Evolutionary conservation across 1,140 invertebrate species (phyloP).

Genomic region (Microplitis mediator): DNA sequence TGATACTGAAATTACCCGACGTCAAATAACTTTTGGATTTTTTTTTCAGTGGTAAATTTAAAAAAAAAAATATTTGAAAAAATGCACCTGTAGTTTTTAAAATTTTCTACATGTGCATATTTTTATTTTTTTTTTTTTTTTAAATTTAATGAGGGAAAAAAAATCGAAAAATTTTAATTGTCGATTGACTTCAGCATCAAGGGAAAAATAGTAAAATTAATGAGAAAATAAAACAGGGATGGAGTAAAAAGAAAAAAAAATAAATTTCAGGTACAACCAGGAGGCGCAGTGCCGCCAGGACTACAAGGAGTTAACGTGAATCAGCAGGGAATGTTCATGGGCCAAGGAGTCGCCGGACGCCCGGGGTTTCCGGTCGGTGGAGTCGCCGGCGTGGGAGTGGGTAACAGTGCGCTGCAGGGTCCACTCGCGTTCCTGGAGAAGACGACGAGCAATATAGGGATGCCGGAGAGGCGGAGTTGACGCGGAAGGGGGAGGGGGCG

Average conservation of each 20-base stretch:
- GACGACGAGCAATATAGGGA: conserved; percentile 76
- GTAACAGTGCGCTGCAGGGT: conserved; percentile 65
- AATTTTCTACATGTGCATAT: too few relatives aligned
- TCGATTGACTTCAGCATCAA: too few relatives aligned
- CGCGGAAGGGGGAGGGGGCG: conserved; percentile 68
- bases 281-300: conserved; percentile 44
- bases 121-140: too few relatives aligned
- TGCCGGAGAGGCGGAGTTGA: conserved; percentile 69
- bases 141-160: too few relatives aligned
- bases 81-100: too few relatives aligned
- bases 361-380: conserved; percentile 40
- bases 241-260: not conserved
- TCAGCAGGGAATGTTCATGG: conserved; percentile 57
- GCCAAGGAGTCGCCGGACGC: conserved; percentile 43
- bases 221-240: too few relatives aligned
- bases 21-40: too few relatives aligned
- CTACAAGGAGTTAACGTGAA: conserved; percentile 57
- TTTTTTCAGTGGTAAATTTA: too few relatives aligned
- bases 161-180: too few relatives aligned
- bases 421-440: conserved; percentile 74
- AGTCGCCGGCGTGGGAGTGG: conserved; percentile 50
- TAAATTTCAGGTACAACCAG: conserved; percentile 54
- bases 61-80: too few relatives aligned
- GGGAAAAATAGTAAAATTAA: too few relatives aligned
- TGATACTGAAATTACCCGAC: too few relatives aligned